Evolutionary conservation across 2,888 invertebrate genomes (phyloP), one percentile per base, ranked within the genome.

Genomic region (Sesia apiformis): DNA sequence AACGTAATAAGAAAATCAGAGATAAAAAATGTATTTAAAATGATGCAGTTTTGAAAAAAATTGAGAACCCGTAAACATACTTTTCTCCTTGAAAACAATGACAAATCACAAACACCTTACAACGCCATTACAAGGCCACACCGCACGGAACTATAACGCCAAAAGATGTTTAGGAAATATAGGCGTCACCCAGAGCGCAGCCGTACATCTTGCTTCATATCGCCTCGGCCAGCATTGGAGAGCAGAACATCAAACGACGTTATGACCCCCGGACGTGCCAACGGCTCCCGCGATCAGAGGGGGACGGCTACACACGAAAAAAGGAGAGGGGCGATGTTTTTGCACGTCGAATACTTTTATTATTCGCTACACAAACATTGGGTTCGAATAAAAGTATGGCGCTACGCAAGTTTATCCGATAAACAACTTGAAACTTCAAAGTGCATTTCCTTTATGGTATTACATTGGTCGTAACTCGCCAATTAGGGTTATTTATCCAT

Each of bases 181-280:
- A 89, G 89, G 86, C 88, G 89, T 82, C 84, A 75, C 87, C 85
- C 81, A 81, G 78, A 84, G 86, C 89, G 85, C 87, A 88, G 88
- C 70, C 87, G 89, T 88, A 85, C 84, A 84, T 86, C 87, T 87
- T 80, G 78, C 72, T 78, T 80, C 81, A 85, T 84, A 84, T 77
- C 81, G 82, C 64, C 85, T 78, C 81, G 56, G 71, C 85, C 80
- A 85, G 90, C 81, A 90, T 90, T 90, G 90, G 90, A 88, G 89
- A 86, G 87, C 84, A 87, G 90, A 90, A 76, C 90, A 90, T 90
- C 90, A 90, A 90, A 90, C 84, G 80, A 61, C 72, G 87, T 88
- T 88, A 87, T 86, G 76, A 81, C 81, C 84, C 81, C 81, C 84
- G 87, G 88, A 86, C 88, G 90, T 88, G 87, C 83, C 76, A 81